Percentiles rank a stretch among this genome's conserved stretches.
Evolutionary conservation across 2,113 vertebrate species (phyloP).

Genomic region (Spea multiplicata): DNA sequence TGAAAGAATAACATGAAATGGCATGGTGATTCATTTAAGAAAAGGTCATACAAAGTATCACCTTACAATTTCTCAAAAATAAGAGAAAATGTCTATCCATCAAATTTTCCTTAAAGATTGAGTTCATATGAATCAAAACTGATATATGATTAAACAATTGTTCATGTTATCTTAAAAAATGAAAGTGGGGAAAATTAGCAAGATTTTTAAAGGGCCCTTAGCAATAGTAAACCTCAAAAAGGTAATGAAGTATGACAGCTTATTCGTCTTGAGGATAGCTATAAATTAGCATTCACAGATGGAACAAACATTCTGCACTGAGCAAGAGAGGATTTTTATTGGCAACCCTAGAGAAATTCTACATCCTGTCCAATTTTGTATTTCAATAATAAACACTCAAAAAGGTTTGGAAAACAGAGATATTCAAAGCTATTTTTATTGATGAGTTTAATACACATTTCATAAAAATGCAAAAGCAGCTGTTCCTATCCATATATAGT

Average conservation of each 20-base stretch:
- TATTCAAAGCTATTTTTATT: conserved; percentile 37
- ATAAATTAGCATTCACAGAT: conserved; percentile 43
- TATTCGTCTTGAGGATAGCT: conserved; percentile 43
- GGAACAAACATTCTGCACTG: conserved; percentile 38
- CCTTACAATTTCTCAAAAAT: no score
- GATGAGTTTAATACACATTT: conserved; percentile 33
- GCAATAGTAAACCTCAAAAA: conserved; percentile 23
- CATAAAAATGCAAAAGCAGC: conserved; percentile 30
- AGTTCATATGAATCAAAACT: no score
- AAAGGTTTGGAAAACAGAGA: conserved; percentile 5
- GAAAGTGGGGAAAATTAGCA: background rate
- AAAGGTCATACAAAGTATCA: no score
- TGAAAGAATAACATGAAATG: no score
- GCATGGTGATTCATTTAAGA: no score
- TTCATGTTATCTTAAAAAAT: background rate
- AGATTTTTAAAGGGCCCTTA: conserved; percentile 18
- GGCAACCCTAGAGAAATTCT: conserved; percentile 45
- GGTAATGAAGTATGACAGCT: conserved; percentile 42
- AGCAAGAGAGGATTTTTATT: conserved; percentile 40
- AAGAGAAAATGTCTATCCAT: no score
- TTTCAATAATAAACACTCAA: conserved; percentile 9
- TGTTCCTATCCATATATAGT: conserved; percentile 34
- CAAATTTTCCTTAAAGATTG: no score
- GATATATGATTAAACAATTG: background rate
- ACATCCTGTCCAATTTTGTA: conserved; percentile 24